phyloP scores from a whole-genome alignment of 2,888 invertebrate genomes.

The Oegoconia quadripuncta region DNA sequence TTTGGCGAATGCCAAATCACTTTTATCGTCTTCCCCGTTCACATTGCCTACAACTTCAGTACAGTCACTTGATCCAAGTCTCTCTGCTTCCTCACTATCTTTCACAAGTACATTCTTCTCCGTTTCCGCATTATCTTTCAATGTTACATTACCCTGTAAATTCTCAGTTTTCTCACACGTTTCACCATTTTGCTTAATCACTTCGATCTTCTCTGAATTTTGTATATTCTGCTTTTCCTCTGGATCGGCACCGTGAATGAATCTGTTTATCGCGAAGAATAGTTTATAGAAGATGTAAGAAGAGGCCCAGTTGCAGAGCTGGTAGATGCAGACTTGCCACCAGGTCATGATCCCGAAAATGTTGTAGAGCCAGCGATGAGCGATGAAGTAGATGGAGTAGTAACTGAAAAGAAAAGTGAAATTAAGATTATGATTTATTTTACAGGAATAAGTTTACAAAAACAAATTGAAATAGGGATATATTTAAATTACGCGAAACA shows the following conservation, averaged over 20 bases:
- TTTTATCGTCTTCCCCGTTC: conserved; percentile 15
- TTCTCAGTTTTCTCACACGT: conserved; percentile 9
- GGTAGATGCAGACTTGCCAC: conserved; percentile 67
- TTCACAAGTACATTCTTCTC: conserved; percentile 14
- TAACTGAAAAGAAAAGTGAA: conserved; percentile 44
- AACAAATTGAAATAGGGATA: too few species aligned
- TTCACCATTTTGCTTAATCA: neutral
- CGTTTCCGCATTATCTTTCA: too few species aligned
- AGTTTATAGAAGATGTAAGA: conserved; percentile 54
- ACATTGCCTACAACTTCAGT: neutral
- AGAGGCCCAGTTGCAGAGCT: conserved; percentile 51
- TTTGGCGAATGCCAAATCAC: conserved; percentile 19
- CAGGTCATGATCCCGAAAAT: conserved; percentile 74
- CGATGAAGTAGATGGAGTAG: conserved; percentile 64
- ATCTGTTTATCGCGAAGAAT: conserved; percentile 58
- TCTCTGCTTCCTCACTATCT: conserved; percentile 7
- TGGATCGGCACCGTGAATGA: conserved; percentile 43
- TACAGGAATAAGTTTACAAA: too few species aligned
- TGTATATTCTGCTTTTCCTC: conserved; percentile 10
- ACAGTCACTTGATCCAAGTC: too few species aligned
- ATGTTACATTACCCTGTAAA: conserved; percentile 7
- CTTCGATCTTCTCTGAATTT: neutral
- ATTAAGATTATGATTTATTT: neutral
- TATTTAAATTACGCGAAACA: too few species aligned
- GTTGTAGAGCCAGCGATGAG: conserved; percentile 71